Evolutionary conservation across 2,888 invertebrate genomes (phyloP), one percentile per base, ranked within the genome.

Genomic region (Sipha maydis): DNA sequence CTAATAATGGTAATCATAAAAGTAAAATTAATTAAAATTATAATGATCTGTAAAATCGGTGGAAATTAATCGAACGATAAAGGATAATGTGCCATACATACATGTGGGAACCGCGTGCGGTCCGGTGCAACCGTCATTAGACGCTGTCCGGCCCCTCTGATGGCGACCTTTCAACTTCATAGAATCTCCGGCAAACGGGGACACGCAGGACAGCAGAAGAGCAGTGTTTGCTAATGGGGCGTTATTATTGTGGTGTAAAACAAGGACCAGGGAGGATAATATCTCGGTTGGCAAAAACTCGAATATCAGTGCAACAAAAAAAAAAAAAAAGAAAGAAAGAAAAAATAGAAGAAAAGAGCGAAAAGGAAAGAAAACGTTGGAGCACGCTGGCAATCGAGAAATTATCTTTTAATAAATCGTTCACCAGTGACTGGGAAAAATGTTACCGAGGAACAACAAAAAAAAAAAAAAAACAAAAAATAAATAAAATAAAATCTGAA

Each of bases 321-420:
- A 41, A 85, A 25, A 17, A 84, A 28, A 56, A 85, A 56, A 69
- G 28, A 38, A 21, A 21, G 48, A 28, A 25, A 31, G n/a, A 28
- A 28, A 41, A 54, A 31, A 69, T 34, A 34, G 34, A 34, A 34
- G 34, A 34, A 67, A 41, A 41, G 9, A 41, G 41, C 0, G 9
- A 67, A 61, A 77, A 48, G n/a, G 28, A 84, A 77, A 76, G 76
- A 76, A 67, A 84, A 83, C 48, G 54, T 25, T 25, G 25, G 73
- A 25, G 76, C 28, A 54, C 83, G 84, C 34, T 28, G 73, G 84
- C 84, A 84, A 85, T 85, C 84, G 76, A 61, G 69, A 71, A 78
- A 85, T 85, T 79, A 79, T 85, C 85, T 85, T 85, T 85, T 85
- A 85, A 85, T 85, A 85, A 85, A 85, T 85, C 85, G 85, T 78